Percentiles rank a stretch among this genome's conserved stretches.
Conservation (phyloP, 2,113 vertebrate genomes). For the Zosterops lateralis region DNA sequence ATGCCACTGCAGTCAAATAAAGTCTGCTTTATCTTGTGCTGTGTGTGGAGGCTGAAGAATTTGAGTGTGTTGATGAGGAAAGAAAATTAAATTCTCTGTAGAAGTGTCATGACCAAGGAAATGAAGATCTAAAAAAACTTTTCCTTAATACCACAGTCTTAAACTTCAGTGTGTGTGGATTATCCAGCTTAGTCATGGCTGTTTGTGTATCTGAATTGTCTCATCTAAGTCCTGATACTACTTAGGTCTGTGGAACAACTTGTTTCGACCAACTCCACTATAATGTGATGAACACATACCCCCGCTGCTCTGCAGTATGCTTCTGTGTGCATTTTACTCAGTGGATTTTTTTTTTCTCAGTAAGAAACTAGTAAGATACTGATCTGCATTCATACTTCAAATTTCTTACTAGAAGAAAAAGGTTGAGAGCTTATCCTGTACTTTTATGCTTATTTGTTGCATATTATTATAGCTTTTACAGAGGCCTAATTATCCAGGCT, state of each 20-base stretch:
- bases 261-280: not conserved
- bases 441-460: not conserved
- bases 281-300: not conserved
- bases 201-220: not conserved
- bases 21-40: not conserved
- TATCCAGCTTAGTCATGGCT: not conserved
- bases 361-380: not conserved
- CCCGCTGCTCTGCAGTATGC: not conserved
- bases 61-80: not conserved
- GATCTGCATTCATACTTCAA: not conserved
- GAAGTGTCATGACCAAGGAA: not conserved
- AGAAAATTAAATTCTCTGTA: not conserved
- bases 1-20: not conserved
- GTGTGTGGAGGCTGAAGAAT: not conserved
- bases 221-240: not conserved
- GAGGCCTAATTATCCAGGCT: not conserved
- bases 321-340: not conserved
- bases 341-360: not conserved
- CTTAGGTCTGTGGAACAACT: fast-evolving
- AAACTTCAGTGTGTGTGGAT: fast-evolving
- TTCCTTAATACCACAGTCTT: not conserved
- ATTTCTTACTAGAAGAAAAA: not conserved
- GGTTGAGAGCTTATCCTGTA: not conserved
- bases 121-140: not conserved
- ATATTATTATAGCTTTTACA: not conserved